Percentiles rank a stretch among this genome's conserved stretches.
These are phyloP conservation scores for Amorpha juglandis DNA, from an alignment of 2,888 invertebrate species.

Conservation along the genomic window DNA sequence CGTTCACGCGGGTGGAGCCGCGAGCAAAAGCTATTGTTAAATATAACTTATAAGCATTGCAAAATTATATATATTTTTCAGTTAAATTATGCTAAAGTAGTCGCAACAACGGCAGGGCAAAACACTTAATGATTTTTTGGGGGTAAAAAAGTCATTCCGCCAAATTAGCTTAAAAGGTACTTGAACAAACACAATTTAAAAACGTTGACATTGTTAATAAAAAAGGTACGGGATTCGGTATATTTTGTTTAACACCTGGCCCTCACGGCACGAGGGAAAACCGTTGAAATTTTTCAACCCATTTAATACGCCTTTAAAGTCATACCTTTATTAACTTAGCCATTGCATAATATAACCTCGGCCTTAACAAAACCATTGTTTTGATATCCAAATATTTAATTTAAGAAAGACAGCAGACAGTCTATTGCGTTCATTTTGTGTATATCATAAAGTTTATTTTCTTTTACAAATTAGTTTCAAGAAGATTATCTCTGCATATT, in stretches of 20 bases:
- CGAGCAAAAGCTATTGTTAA: too few species aligned
- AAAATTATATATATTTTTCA: too few species aligned
- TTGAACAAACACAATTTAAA: conserved; percentile 45
- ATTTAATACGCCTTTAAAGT: conserved; percentile 44
- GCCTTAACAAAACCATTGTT: conserved; percentile 35
- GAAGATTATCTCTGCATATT: too few species aligned
- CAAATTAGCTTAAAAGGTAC: conserved; percentile 42
- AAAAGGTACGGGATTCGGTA: conserved; percentile 42
- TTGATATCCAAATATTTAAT: conserved; percentile 18
- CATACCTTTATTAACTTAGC: conserved; percentile 44
- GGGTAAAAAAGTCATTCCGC: conserved; percentile 40
- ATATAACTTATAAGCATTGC: too few species aligned
- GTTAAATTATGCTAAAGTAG: not conserved
- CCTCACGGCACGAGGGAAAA: conserved; percentile 39
- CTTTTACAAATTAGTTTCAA: too few species aligned
- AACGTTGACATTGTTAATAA: conserved; percentile 53
- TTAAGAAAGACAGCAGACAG: not conserved
- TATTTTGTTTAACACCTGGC: conserved; percentile 27
- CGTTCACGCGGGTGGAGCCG: too few species aligned
- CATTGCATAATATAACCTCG: conserved; percentile 40
- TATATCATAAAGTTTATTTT: too few species aligned
- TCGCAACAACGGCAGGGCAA: not conserved
- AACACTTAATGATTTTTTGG: conserved; percentile 36
- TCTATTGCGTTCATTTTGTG: not conserved
- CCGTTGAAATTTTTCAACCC: conserved; percentile 40